phyloP scores from a whole-genome alignment of 2,888 invertebrate species.

The Luperina nickerlii region DNA sequence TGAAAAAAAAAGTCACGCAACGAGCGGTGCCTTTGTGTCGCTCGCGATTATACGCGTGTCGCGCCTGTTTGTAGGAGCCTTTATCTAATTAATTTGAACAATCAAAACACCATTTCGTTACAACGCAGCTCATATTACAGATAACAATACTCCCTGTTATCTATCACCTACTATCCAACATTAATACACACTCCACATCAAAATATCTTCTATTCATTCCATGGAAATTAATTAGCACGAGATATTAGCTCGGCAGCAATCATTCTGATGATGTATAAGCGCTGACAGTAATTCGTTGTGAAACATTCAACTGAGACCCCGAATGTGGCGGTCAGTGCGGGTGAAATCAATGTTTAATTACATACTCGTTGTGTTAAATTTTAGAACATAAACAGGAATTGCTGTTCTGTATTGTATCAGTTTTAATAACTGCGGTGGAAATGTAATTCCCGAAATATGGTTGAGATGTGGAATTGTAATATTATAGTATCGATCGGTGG shows the following conservation, averaged over 20 bases:
- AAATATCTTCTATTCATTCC: constrained; percentile 37
- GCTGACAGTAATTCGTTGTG: constrained; percentile 46
- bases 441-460: background rate
- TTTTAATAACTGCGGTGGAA: constrained; percentile 22
- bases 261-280: constrained; percentile 40
- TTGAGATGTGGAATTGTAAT: background rate
- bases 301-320: constrained; percentile 24
- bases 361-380: constrained; percentile 26
- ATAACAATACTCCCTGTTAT: background rate
- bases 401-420: constrained; percentile 14
- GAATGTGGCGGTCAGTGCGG: constrained; percentile 22
- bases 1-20: too few species aligned
- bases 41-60: too few species aligned
- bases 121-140: background rate
- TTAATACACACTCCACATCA: constrained; percentile 2
- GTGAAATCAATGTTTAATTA: constrained; percentile 46
- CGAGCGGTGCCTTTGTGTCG: too few species aligned
- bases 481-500: background rate
- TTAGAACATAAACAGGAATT: constrained; percentile 26
- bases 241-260: constrained; percentile 39
- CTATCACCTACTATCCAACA: constrained; percentile 8
- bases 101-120: background rate
- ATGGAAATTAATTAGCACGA: constrained; percentile 50
- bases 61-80: too few species aligned
- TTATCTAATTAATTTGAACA: background rate